Conservation (phyloP, 2,113 vertebrate species). For the Xiphophorus maculatus region DNA sequence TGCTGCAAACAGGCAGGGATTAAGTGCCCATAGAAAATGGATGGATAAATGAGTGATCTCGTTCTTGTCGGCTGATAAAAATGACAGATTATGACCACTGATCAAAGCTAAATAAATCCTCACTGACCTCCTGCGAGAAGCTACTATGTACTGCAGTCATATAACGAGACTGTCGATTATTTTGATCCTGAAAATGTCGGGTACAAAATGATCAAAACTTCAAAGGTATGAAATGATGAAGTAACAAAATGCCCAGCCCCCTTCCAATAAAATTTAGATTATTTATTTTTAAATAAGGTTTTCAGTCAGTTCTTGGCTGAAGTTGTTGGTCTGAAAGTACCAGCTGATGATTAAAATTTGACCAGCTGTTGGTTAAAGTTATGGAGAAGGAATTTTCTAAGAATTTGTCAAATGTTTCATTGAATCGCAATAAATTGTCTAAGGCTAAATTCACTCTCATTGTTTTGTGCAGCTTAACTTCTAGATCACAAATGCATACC, state of each 20-base stretch:
- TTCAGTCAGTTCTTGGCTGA: no score
- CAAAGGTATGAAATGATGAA: not conserved
- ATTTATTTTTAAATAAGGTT: no score
- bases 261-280: not conserved
- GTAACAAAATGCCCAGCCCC: not conserved
- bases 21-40: not conserved
- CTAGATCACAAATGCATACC: not conserved
- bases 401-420: not conserved
- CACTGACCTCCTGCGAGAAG: not conserved
- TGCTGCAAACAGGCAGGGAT: not conserved
- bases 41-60: not conserved
- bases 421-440: not conserved
- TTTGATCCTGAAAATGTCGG: not conserved
- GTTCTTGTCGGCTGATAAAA: not conserved
- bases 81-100: not conserved
- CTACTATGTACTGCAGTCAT: not conserved
- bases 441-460: not conserved
- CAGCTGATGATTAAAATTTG: no score
- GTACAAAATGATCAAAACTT: not conserved
- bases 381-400: no score
- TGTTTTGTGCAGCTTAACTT: not conserved
- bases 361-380: no score
- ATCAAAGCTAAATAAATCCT: not conserved
- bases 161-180: not conserved
- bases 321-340: no score